A percentile compares a stretch with the other conserved stretches of the same genome.
Conservation (phyloP, 2,888 invertebrate genomes). For the Tachina grossa region DNA sequence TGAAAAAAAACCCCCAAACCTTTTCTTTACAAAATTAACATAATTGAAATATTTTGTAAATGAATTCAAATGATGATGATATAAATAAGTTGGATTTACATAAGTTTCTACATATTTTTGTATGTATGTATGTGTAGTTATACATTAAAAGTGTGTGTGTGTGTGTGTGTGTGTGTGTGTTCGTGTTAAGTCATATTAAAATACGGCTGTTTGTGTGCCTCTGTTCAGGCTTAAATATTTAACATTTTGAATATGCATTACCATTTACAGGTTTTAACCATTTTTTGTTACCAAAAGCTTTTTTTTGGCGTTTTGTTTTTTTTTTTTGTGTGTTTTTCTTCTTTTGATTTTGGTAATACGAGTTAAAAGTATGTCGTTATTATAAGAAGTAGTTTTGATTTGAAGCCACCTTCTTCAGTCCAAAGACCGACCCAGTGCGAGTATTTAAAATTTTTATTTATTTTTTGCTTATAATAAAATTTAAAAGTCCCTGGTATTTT, state of each 20-base stretch:
- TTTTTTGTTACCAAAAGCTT: conserved; percentile 7
- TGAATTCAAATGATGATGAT: no score
- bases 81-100: no score
- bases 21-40: no score
- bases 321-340: conserved; percentile 2
- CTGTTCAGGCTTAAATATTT: neutral
- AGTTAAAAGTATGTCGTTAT: conserved; percentile 7
- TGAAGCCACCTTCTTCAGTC: conserved; percentile 43
- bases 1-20: no score
- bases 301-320: neutral
- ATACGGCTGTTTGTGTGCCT: neutral
- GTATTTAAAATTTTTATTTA: conserved; percentile 20
- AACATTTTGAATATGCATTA: conserved; percentile 10
- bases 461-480: conserved; percentile 30
- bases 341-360: conserved; percentile 11
- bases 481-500: conserved; percentile 46
- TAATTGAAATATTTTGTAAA: no score
- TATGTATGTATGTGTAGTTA: no score
- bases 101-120: no score
- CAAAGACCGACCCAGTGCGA: conserved; percentile 15
- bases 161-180: no score
- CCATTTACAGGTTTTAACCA: conserved; percentile 40
- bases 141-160: no score
- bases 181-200: neutral
- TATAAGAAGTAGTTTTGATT: conserved; percentile 28